A percentile compares a stretch with the other conserved stretches of the same genome.
Evolutionary conservation across 1,140 invertebrate genomes (phyloP).

Genomic region (Drosophila leontia): DNA sequence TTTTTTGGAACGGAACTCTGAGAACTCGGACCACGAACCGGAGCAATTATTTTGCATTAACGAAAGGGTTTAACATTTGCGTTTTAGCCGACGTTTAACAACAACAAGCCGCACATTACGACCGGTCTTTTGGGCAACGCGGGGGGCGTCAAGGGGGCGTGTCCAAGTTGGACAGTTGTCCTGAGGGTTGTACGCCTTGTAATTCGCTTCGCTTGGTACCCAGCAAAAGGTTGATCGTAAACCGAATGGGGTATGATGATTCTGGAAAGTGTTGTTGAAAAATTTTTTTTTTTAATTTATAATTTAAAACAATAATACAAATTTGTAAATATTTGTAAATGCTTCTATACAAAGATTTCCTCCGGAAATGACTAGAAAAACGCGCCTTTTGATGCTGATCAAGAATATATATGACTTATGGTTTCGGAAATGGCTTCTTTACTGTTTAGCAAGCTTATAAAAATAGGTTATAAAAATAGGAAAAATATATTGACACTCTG

Average conservation of each 20-base stretch:
- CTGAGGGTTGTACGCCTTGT: constrained; percentile 74
- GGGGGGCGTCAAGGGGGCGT: constrained; percentile 6
- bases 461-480: no score
- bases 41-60: constrained; percentile 82
- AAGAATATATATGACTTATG: no score
- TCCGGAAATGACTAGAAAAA: no score
- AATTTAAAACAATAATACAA: no score
- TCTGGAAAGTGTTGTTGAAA: not conserved
- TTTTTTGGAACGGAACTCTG: constrained; percentile 38
- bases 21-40: constrained; percentile 71
- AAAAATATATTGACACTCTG: no score
- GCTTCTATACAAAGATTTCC: no score
- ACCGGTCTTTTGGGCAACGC: constrained; percentile 7
- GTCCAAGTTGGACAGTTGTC: constrained; percentile 55
- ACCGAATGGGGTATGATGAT: not conserved
- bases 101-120: constrained; percentile 73
- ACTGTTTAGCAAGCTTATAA: no score
- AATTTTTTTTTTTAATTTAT: no score
- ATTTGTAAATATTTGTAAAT: no score
- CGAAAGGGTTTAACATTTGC: constrained; percentile 83
- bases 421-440: no score
- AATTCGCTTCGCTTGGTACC: constrained; percentile 69
- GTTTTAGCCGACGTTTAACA: constrained; percentile 75
- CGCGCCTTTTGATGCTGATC: no score
- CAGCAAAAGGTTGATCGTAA: constrained; percentile 10